Evolutionary conservation across 2,113 vertebrate genomes (phyloP).

Genomic region (Oncorhynchus mykiss): DNA sequence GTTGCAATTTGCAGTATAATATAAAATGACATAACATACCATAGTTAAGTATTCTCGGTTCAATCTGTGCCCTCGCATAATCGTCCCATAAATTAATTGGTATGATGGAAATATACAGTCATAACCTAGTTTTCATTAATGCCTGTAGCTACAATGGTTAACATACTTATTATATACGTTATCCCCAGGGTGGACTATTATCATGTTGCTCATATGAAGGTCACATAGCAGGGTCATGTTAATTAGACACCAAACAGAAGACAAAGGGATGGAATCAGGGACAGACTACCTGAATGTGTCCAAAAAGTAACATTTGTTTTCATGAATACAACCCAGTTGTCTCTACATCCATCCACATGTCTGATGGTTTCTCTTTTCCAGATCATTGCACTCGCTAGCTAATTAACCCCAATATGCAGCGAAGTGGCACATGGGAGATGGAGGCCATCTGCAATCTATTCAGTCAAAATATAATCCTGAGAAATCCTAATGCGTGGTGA

Average conservation of each 20-base stretch:
- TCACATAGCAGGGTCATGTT: neutral
- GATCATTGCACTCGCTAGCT: constrained; percentile 39
- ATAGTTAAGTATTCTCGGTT: no score
- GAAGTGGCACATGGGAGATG: constrained; percentile 49
- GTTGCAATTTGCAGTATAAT: no score
- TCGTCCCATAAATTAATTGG: no score
- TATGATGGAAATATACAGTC: no score
- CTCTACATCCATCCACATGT: constrained; percentile 26
- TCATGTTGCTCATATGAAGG: neutral
- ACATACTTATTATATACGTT: neutral
- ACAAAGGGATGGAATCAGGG: no score
- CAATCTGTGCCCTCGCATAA: no score
- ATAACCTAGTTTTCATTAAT: no score
- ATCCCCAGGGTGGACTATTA: neutral
- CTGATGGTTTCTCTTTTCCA: constrained; percentile 30
- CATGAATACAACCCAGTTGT: neutral
- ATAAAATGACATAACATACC: no score
- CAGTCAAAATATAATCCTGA: constrained; percentile 37
- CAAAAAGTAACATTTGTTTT: no score
- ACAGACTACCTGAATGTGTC: no score
- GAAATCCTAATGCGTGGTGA: constrained; percentile 36
- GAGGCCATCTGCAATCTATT: constrained; percentile 34
- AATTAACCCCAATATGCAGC: constrained; percentile 59
- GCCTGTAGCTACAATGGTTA: neutral
- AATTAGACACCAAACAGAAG: no score